phyloP scores from a whole-genome alignment of 2,113 vertebrate genomes.

The Carassius carassius region DNA sequence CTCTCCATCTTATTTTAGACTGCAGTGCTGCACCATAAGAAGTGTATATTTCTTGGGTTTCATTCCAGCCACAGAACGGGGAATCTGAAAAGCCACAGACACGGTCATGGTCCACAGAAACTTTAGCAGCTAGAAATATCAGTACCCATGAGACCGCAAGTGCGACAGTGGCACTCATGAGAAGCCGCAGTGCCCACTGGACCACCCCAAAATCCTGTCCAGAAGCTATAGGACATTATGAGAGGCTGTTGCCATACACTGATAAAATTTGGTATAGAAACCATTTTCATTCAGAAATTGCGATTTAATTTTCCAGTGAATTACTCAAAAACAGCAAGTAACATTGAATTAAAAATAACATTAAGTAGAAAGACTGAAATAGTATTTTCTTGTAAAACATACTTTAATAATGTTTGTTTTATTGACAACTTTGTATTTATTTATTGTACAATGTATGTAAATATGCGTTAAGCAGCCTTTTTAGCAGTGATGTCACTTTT shows the following conservation, averaged over 20 bases:
- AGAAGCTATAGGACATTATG: background rate
- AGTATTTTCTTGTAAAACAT: background rate
- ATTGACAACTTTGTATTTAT: background rate
- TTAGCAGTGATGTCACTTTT: background rate
- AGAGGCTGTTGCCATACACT: background rate
- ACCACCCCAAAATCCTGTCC: background rate
- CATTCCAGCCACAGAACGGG: constrained; percentile 12
- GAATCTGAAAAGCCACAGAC: constrained; percentile 15
- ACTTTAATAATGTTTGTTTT: background rate
- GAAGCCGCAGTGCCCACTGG: background rate
- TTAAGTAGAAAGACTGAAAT: background rate
- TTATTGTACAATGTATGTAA: background rate
- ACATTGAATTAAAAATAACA: background rate
- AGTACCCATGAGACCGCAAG: background rate
- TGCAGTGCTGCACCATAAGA: constrained; percentile 14
- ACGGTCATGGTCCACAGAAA: background rate
- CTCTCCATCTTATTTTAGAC: background rate
- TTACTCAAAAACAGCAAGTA: too few species aligned
- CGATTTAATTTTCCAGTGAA: background rate
- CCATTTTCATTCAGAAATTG: background rate
- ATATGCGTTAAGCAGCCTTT: background rate
- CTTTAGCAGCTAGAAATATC: constrained; percentile 25
- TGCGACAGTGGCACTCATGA: background rate
- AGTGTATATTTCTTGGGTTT: constrained; percentile 32
- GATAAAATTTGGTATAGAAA: background rate